phyloP scores from a whole-genome alignment of 2,113 vertebrate species.

The Bubo bubo region DNA sequence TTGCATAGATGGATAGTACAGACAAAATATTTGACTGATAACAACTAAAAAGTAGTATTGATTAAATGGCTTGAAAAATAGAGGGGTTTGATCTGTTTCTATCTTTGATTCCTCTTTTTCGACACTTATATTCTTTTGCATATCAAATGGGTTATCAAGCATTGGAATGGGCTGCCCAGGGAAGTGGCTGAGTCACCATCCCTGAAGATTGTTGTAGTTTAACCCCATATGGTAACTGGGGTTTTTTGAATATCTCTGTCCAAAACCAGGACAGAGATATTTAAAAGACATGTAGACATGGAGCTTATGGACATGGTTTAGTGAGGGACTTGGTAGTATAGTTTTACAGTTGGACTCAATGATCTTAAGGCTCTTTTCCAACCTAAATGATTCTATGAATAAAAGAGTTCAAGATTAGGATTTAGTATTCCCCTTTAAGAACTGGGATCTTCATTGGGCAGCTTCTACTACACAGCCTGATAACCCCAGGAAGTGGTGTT shows the following conservation, averaged over 20 bases:
- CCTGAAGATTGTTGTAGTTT: too few species aligned
- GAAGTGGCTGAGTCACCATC: neutral
- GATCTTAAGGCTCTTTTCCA: neutral
- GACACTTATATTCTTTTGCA: neutral
- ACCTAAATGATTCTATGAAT: neutral
- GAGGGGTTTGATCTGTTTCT: neutral
- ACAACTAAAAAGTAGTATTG: neutral
- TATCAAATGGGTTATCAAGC: neutral
- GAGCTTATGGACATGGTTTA: neutral
- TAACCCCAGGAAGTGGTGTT: neutral
- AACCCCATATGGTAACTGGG: too few species aligned
- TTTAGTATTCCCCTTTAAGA: neutral
- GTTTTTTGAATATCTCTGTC: too few species aligned
- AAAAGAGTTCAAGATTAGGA: neutral
- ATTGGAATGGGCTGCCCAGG: neutral
- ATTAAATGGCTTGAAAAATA: neutral
- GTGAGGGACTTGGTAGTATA: neutral
- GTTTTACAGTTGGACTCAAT: neutral
- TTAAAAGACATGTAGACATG: fast-evolving
- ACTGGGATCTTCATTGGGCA: neutral
- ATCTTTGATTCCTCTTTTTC: neutral
- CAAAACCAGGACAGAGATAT: neutral
- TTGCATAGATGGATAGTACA: neutral
- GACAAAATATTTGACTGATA: neutral
- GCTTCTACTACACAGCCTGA: neutral